phyloP scores from a whole-genome alignment of 1,140 invertebrate genomes.

The Ladona fulva region DNA sequence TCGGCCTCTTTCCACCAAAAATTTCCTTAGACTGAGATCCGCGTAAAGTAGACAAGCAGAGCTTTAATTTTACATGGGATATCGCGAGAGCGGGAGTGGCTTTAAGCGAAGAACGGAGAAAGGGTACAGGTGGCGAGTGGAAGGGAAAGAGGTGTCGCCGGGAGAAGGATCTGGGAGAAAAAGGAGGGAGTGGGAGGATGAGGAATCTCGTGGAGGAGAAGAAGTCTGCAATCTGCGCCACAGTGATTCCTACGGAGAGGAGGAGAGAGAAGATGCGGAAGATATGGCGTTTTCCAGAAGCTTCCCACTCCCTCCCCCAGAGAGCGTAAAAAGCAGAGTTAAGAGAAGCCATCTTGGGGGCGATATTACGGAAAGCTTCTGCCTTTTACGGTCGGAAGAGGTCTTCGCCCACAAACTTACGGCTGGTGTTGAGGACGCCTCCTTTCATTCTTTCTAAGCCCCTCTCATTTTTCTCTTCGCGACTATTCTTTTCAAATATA shows the following conservation, averaged over 20 bases:
- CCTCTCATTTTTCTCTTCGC: neutral
- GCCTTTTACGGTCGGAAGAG: neutral
- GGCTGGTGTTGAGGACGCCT: neutral
- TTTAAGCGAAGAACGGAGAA: neutral
- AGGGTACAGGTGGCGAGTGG: neutral
- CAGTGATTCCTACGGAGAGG: neutral
- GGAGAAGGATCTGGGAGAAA: neutral
- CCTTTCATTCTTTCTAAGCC: neutral
- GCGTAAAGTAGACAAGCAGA: neutral
- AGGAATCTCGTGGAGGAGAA: neutral
- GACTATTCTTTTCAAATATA: no score
- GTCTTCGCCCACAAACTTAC: neutral
- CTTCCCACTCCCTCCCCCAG: neutral
- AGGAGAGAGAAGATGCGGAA: neutral
- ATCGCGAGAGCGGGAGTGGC: neutral
- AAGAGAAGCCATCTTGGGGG: neutral
- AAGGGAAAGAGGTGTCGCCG: neutral
- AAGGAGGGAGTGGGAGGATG: neutral
- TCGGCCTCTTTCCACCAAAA: no score
- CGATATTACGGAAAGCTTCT: neutral
- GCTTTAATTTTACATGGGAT: slow-evolving; percentile 2
- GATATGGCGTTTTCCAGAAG: neutral
- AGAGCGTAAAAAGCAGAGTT: neutral
- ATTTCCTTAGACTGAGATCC: no score
- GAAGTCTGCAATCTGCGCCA: neutral